A percentile compares a stretch with the other conserved stretches of the same genome.
Conservation (phyloP, 2,888 invertebrate species). For the Hypsopygia costalis region DNA sequence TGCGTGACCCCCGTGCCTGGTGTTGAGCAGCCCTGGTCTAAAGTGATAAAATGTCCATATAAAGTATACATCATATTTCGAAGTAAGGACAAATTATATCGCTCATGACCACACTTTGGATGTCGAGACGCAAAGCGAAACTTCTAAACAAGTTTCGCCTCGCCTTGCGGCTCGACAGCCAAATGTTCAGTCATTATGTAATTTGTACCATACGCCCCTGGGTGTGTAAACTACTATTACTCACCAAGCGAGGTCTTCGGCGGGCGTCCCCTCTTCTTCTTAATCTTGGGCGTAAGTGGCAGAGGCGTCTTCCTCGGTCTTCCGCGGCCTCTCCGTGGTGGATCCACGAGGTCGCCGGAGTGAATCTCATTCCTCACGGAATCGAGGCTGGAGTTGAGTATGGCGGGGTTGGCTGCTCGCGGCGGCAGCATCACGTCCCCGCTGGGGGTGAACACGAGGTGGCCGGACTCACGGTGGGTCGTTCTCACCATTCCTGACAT, state of each 20-base stretch:
- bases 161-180: too few relatives aligned
- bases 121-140: too few relatives aligned
- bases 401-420: constrained; percentile 34
- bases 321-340: constrained; percentile 50
- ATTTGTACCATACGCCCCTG: too few relatives aligned
- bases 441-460: constrained; percentile 67
- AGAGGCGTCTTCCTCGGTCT: constrained; percentile 72
- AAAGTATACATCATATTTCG: too few relatives aligned
- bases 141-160: too few relatives aligned
- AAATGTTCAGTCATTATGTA: too few relatives aligned
- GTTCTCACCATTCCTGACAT: constrained; percentile 76
- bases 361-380: constrained; percentile 39
- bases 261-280: constrained; percentile 69
- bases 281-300: constrained; percentile 67
- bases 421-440: constrained; percentile 76
- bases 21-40: too few relatives aligned
- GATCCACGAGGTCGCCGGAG: constrained; percentile 41
- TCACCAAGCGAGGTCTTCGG: constrained; percentile 73
- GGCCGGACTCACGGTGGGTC: constrained; percentile 71
- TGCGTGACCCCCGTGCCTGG: too few relatives aligned
- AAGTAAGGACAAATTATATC: too few relatives aligned
- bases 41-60: too few relatives aligned
- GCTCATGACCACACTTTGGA: too few relatives aligned
- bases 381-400: constrained; percentile 42
- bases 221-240: constrained; percentile 20